Conservation (phyloP, 2,113 vertebrate genomes). For the Dendrocopos noguchii region DNA sequence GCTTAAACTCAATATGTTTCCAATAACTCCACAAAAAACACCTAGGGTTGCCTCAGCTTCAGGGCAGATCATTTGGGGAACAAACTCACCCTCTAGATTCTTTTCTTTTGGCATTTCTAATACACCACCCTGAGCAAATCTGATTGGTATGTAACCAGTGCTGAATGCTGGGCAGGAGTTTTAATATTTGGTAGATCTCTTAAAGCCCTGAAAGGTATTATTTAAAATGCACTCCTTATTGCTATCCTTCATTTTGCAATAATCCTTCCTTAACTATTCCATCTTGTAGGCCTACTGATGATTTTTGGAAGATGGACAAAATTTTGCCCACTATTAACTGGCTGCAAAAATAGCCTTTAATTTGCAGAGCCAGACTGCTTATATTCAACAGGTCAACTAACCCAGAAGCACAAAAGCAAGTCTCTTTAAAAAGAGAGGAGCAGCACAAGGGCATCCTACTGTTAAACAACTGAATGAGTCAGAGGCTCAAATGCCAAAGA, state of each 20-base stretch:
- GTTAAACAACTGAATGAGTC: background rate
- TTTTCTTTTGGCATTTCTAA: background rate
- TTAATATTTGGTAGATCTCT: background rate
- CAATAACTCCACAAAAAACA: background rate
- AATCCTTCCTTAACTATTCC: background rate
- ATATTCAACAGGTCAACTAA: background rate
- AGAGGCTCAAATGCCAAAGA: background rate
- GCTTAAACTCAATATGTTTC: background rate
- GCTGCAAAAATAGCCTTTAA: background rate
- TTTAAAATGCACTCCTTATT: background rate
- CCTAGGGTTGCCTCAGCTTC: background rate
- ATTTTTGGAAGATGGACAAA: background rate
- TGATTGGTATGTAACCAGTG: background rate
- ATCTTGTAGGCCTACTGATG: background rate
- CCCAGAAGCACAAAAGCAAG: background rate
- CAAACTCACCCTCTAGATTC: background rate
- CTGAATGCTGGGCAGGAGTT: background rate
- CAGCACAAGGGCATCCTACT: background rate
- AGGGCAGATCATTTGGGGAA: background rate
- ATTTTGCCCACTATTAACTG: background rate
- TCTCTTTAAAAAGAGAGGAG: background rate
- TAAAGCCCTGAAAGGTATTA: background rate
- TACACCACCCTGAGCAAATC: background rate
- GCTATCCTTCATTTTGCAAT: background rate
- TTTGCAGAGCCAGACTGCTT: constrained; percentile 35